Evolutionary conservation across 2,113 vertebrate species (phyloP).

Genomic region (Cynoglossus semilaevis): DNA sequence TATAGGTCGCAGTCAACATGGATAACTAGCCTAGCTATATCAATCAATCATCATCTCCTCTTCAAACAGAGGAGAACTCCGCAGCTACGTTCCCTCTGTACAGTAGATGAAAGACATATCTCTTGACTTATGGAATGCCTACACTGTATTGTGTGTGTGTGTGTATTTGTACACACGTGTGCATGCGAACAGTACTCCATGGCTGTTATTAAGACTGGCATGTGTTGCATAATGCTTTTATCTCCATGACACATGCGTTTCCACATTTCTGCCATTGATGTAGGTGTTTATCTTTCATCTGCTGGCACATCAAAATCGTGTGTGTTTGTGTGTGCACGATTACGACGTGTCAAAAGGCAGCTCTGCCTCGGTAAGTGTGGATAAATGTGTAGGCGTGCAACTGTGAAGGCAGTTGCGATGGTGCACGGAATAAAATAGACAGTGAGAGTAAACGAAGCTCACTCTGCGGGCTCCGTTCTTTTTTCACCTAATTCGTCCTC

Average conservation of each 20-base stretch:
- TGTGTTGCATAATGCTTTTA: constrained; percentile 57
- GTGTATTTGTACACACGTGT: constrained; percentile 4
- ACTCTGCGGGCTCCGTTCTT: constrained; percentile 28
- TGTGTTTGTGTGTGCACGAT: constrained; percentile 22
- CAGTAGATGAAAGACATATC: constrained; percentile 3
- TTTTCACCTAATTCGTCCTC: constrained; percentile 9
- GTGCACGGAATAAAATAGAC: constrained; percentile 33
- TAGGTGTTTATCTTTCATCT: constrained; percentile 59
- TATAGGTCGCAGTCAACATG: no score
- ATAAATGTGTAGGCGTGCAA: constrained; percentile 54
- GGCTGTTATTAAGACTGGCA: constrained; percentile 22
- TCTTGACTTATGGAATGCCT: constrained; percentile 15
- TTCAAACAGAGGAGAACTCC: no score
- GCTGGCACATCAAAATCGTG: constrained; percentile 22
- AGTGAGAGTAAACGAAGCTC: constrained; percentile 37
- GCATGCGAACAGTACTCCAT: constrained; percentile 14
- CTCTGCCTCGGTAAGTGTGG: constrained; percentile 34
- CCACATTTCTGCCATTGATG: constrained; percentile 50
- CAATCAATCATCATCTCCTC: no score
- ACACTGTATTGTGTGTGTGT: constrained; percentile 7
- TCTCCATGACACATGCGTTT: constrained; percentile 33
- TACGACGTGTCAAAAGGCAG: constrained; percentile 56
- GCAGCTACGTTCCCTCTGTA: no score
- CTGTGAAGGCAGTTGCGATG: constrained; percentile 31
- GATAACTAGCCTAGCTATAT: no score